Evolutionary conservation across 2,113 vertebrate species (phyloP), one percentile per base, ranked within the genome.

Genomic region (Myotis brandtii): DNA sequence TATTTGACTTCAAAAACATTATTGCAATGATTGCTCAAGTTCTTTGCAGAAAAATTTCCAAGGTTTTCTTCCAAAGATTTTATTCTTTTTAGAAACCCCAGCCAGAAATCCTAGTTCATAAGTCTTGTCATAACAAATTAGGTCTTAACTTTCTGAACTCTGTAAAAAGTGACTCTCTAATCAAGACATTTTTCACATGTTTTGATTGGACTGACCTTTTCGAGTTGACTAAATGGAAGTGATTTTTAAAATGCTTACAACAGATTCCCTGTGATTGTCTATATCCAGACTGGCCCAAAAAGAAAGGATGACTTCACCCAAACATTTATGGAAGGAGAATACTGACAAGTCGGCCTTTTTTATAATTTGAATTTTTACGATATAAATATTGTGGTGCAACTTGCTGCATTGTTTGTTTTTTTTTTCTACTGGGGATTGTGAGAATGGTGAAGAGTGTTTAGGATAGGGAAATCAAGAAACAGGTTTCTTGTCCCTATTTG

Each of bases 201-300:
- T 97, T 95, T 94, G 89, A 96, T 98, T 97, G 86, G 56, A 64
- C 50, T 97, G 89, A 95, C 64, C 96, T 97, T 98, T 96, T 91
- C 70, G 46, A 94, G 93, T 69, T 85, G 80, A 97, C 84, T 95
- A 91, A 95, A 93, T 87, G 87, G 59, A 40, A 96, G 69, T 93
- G 92, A 94, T 94, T 97, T 96, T 79, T 77, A 87, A 95, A 97
- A 96, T 97, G 77, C 76, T 96, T 89, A 96, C 52, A 62, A 56
- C 34, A 89, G 80, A 95, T 86, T 91, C 66, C 59, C 86, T 85
- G 30, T 91, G 85, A 95, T 94, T 92, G 86, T 50, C 9, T 92
- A 86, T 25, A 86, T 93, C 59, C 84, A 93, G 25, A 66, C 14
- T 54, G 76, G 67, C 81, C n/a, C 79, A 94, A 85, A 93, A 93